A percentile compares a stretch with the other conserved stretches of the same genome.
Evolutionary conservation across 2,888 invertebrate species (phyloP).

Genomic region (Elysia crispata): DNA sequence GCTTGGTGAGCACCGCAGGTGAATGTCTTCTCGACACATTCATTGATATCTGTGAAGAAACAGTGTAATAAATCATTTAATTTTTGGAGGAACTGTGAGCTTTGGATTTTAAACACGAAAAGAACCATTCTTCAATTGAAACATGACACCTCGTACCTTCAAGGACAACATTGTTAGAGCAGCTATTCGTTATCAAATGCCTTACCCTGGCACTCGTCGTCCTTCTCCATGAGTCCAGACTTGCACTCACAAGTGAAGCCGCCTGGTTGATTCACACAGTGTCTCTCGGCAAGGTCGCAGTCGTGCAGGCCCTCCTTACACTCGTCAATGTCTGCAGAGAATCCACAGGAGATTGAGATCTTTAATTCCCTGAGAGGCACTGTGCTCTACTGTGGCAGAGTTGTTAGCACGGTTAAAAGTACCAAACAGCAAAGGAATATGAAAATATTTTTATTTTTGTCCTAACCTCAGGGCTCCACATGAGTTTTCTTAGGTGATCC

Average conservation of each 20-base stretch:
- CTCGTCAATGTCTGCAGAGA: constrained; percentile 40
- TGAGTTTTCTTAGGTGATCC: too few relatives aligned
- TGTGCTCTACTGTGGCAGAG: too few relatives aligned
- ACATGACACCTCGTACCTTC: too few relatives aligned
- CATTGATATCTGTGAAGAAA: constrained; percentile 46
- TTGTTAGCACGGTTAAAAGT: background rate
- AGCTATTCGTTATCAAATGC: background rate
- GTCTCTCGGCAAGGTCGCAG: constrained; percentile 21
- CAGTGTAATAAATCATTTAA: background rate
- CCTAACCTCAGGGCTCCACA: too few relatives aligned
- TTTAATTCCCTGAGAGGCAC: too few relatives aligned
- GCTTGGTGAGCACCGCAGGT: background rate
- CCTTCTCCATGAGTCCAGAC: constrained; percentile 20
- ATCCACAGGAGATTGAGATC: background rate
- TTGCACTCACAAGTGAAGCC: constrained; percentile 32
- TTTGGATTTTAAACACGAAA: background rate
- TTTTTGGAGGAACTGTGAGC: background rate
- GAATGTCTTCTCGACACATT: constrained; percentile 25
- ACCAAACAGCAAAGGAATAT: background rate
- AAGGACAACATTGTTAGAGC: too few relatives aligned
- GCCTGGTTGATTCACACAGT: constrained; percentile 40
- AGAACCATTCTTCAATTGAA: too few relatives aligned
- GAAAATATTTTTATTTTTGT: too few relatives aligned
- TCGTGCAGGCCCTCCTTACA: constrained; percentile 36
- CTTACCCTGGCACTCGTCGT: constrained; percentile 36